Base-by-base conservation (phyloP, 2,113 vertebrate genomes). In the Lathamus discolor region DNA sequence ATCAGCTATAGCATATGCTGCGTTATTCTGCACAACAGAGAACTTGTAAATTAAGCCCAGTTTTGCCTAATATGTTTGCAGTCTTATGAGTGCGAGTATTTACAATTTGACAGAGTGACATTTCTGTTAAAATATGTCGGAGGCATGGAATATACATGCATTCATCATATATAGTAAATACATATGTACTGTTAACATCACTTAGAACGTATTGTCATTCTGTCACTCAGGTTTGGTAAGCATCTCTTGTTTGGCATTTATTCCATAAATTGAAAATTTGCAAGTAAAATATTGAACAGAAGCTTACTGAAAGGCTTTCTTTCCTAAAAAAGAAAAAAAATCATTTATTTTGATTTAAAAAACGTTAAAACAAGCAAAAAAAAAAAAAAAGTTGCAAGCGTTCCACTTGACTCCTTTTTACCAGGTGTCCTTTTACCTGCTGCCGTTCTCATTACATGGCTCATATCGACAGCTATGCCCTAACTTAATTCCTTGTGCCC, bases 1-100 rank as follows among this genome's bases (percentile, higher is more conserved):
- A 88, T 95, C 96, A 96, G 91, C 81, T 96, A 68, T 91, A 96
- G 63, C 92, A 88, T 96, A 96, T 96, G 97, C 95, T 95, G 88
- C 31, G 82, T 96, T 94, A 95, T 95, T 97, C 95, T 89, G 67
- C 66, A 83, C 90, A 90, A 62, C n/a, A 93, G 84, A 96, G 89
- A 78, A 83, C 95, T 96, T 97, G 46, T 96, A 96, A 97, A 95
- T 95, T 78, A 92, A 95, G 89, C 39, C 82, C 72, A 77, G 44
- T 85, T 96, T 94, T 96, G 82, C 85, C 67, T 94, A 95, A 89
- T 96, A 75, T 88, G 91, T 89, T 95, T 92, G 95, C 96, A 86
- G 83, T 97, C 83, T 86, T 96, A 77, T 2, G 90, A 89, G 86
- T 64, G 63, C 1, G 44, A 93, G 75, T 89, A 94, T 95, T 96